These are phyloP conservation scores for Phrynocephalus forsythii DNA, from an alignment of 2,797 vertebrate genomes.

Conservation along the genomic window DNA sequence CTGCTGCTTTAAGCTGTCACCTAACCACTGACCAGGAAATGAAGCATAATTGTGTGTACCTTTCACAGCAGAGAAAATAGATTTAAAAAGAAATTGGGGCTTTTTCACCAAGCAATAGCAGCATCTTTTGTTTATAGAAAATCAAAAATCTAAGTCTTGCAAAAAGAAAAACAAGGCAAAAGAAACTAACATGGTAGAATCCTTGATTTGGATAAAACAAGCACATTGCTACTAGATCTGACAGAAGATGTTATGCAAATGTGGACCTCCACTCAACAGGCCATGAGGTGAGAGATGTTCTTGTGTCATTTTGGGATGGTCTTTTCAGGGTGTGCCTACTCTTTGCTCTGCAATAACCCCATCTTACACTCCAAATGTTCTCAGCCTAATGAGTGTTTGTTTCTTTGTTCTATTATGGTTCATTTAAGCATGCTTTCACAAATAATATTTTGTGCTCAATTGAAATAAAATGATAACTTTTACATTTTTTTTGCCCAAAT, in stretches of 20 bases:
- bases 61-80: conserved; percentile 33
- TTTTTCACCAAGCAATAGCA: not conserved
- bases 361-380: not conserved
- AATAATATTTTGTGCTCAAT: not conserved
- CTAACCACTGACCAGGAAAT: conserved; percentile 16
- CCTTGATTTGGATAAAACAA: not conserved
- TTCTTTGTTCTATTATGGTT: not conserved
- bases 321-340: not conserved
- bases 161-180: not conserved
- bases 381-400: not conserved
- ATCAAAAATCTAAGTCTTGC: not conserved
- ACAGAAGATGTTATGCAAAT: not conserved
- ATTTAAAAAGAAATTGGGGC: not conserved
- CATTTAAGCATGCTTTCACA: not conserved
- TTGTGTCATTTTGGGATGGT: not conserved
- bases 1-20: conserved; percentile 27
- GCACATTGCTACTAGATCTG: not conserved
- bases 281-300: not conserved
- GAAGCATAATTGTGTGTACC: conserved; percentile 26
- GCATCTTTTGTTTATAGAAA: conserved; percentile 4
- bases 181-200: not conserved
- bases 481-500: not conserved
- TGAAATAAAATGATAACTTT: not conserved
- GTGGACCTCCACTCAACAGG: not conserved
- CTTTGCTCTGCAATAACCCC: not conserved